These are phyloP conservation scores for Stratiolaelaps scimitus DNA, from an alignment of 1,140 invertebrate genomes.

Conservation along the genomic window DNA sequence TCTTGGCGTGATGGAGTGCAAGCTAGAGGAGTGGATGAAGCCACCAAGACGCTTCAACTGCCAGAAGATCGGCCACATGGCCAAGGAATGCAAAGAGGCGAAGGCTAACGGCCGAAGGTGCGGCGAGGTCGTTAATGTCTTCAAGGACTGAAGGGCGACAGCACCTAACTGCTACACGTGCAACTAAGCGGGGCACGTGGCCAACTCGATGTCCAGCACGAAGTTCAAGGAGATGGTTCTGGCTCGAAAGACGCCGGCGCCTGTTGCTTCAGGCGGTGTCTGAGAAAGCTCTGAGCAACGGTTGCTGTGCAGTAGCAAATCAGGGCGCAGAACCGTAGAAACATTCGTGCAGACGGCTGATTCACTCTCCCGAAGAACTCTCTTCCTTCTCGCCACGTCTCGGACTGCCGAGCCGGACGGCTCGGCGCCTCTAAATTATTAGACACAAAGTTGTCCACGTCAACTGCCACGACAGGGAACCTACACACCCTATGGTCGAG, in stretches of 20 bases:
- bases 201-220: not conserved
- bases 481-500: too few relatives aligned
- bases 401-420: not conserved
- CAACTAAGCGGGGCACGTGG: not conserved
- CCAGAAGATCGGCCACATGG: not conserved
- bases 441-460: too few relatives aligned
- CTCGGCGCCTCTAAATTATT: too few relatives aligned
- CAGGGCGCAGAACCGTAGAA: not conserved
- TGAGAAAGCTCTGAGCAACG: not conserved
- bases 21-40: not conserved
- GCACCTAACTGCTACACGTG: not conserved
- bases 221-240: too few relatives aligned
- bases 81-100: not conserved
- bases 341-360: not conserved
- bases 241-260: not conserved
- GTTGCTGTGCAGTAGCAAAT: not conserved
- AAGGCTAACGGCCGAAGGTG: not conserved
- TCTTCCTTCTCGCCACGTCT: too few relatives aligned
- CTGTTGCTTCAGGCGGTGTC: not conserved
- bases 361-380: not conserved
- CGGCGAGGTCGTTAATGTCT: not conserved
- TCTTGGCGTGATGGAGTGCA: not conserved
- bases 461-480: too few relatives aligned
- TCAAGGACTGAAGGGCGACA: not conserved
- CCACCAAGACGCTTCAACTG: too few relatives aligned